Evolutionary conservation across 2,113 vertebrate species (phyloP), one percentile per base, ranked within the genome.

Genomic region (Choloepus hoffmanni): DNA sequence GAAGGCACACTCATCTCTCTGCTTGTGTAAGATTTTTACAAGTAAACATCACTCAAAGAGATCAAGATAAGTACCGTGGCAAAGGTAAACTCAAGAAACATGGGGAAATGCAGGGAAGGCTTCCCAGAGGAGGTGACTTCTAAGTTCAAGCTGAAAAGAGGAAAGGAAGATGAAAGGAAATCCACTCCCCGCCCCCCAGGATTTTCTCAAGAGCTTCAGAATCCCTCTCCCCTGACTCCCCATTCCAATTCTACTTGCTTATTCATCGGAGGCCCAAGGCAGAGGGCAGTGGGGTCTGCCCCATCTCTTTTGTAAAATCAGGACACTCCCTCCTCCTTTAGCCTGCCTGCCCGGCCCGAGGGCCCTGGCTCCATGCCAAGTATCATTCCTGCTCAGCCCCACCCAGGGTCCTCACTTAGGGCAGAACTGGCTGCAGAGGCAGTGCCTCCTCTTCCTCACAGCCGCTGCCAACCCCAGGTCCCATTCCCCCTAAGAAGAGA

Each of bases 361-460:
- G 72, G 63, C 73, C 43, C 89, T 83, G 91, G 77, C 83, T 78
- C 26, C 55, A 3, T 7, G 50, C 89, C 96, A 83, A 24, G n/a
- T 73, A 65, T 85, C 87, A 87, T 1, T 53, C 36, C 45, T 53
- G 76, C 21, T 78, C 45, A 78, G 93, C 74, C 63, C 88, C 92
- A 90, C 62, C 84, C 78, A 28, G 76, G 73, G 89, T 92, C 89
- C 72, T 78, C 74, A 21, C 9, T 90, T 36, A 65, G 85, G 74
- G 43, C 28, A 73, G 89, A 81, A 85, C 92, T 40, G 4, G 30
- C 84, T 60, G 40, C 33, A 30, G 58, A 89, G 53, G 78, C 81
- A 82, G 70, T 8, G 5, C 18, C 72, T 95, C 72, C 28, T 65
- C 62, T 60, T 78, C 62, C 50, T 79, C 18, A 9, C 3, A 3